Percentiles rank a stretch among this genome's conserved stretches.
Conservation (phyloP, 2,888 invertebrate genomes). For the Sicus ferrugineus region DNA sequence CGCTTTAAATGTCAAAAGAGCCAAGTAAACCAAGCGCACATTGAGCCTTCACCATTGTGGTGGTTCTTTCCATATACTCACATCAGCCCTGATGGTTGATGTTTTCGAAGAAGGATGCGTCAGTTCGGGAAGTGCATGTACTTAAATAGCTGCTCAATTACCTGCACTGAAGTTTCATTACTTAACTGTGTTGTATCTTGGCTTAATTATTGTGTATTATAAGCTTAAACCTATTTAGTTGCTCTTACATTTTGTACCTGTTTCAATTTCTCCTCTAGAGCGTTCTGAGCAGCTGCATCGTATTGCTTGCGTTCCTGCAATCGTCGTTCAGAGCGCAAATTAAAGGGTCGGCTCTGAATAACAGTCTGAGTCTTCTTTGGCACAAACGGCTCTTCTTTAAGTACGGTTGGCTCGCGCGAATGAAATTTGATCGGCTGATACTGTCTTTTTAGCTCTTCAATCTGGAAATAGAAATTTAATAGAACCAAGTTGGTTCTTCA, state of each 20-base stretch:
- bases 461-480: constrained; percentile 38
- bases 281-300: constrained; percentile 49
- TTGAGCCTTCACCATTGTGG: no score
- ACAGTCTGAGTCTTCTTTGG: constrained; percentile 46
- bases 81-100: no score
- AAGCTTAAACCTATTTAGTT: no score
- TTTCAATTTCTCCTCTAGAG: constrained; percentile 52
- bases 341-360: constrained; percentile 53
- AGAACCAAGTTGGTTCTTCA: constrained; percentile 3
- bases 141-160: no score
- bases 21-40: no score
- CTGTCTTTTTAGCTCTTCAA: constrained; percentile 47
- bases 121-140: no score
- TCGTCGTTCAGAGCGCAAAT: constrained; percentile 55
- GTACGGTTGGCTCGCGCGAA: constrained; percentile 42
- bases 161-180: no score
- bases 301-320: constrained; percentile 56
- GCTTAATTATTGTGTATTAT: constrained; percentile 35
- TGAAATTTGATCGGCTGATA: constrained; percentile 44
- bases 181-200: no score
- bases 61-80: no score
- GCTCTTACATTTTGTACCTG: constrained; percentile 52
- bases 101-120: no score
- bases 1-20: no score
- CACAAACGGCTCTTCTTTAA: constrained; percentile 51